Evolutionary conservation across 2,888 invertebrate species (phyloP).

Genomic region (Limnephilus lunatus): DNA sequence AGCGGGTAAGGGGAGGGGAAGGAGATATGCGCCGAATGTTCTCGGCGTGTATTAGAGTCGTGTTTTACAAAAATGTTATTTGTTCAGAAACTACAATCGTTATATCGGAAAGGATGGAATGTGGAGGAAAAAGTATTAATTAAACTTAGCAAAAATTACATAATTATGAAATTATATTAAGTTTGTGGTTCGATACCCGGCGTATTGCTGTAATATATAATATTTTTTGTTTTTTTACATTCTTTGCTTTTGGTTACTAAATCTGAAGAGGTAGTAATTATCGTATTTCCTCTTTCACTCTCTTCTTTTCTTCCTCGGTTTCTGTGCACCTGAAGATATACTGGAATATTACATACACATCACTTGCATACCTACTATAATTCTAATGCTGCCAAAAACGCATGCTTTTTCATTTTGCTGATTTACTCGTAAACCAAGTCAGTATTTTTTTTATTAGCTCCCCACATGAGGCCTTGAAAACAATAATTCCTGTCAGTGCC

Average conservation of each 20-base stretch:
- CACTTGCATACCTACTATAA: too few species aligned
- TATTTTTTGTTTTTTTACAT: background rate
- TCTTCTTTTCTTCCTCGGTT: background rate
- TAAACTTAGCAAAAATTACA: background rate
- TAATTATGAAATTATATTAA: background rate
- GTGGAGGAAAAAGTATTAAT: background rate
- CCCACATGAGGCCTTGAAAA: too few species aligned
- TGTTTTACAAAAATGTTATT: conserved; percentile 2
- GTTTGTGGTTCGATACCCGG: background rate
- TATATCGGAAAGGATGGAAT: background rate
- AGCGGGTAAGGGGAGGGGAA: background rate
- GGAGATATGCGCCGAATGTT: background rate
- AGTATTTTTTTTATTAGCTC: too few species aligned
- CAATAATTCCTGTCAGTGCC: too few species aligned
- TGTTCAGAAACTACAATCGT: background rate
- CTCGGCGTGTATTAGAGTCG: conserved; percentile 21
- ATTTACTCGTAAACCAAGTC: too few species aligned
- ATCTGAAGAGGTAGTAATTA: background rate
- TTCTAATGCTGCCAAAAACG: too few species aligned
- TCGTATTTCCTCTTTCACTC: background rate
- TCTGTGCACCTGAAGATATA: background rate
- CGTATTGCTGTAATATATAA: background rate
- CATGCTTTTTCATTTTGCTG: too few species aligned
- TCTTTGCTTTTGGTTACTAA: background rate
- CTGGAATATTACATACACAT: too few species aligned